Evolutionary conservation across 2,888 invertebrate genomes (phyloP), one percentile per base, ranked within the genome.

Genomic region (Odontomyia ornata): DNA sequence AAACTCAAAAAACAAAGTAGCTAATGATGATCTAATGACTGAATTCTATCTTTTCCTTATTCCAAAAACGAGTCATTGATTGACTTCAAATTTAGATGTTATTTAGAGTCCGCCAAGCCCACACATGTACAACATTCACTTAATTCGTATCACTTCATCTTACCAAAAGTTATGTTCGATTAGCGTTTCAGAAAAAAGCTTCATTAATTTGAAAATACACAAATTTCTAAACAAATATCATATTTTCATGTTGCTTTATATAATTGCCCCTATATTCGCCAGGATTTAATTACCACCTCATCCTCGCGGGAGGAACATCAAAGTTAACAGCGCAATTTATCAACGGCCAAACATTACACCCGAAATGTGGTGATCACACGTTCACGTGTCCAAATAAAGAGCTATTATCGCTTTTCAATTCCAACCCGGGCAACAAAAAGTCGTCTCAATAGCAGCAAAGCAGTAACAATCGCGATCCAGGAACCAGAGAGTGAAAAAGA

Each of bases 11-110:
- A 36, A 36, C 36, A 36, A 36, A 36, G 36, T 5, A 36, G 36
- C 36, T 36, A 36, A 36, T 36, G 36, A 36, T 36, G 36, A 36
- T 36, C 36, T 36, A 36, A 36, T 36, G 36, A 36, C 36, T 36
- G 36, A 36, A 36, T 36, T 36, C 36, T 36, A 36, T 36, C 36
- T 36, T 36, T 36, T 36, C 36, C 3, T 36, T 36, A 36, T 36
- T 5, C 36, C 36, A 36, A 36, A 36, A 36, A 36, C 36, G 36
- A 36, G 36, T 36, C 36, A 9, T 52, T 13, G 15, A 52, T 52
- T 52, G 52, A 52, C 30, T 64, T 36, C 28, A 27, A 65, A 65
- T 65, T 65, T 65, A 65, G 30, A 36, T 65, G 36, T 65, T 30
- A 13, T 18, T 9, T n/a, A 30, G 36, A 36, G n/a, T 65, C 27